Base-by-base conservation (phyloP, 2,113 vertebrate species). In the Otis tarda region DNA sequence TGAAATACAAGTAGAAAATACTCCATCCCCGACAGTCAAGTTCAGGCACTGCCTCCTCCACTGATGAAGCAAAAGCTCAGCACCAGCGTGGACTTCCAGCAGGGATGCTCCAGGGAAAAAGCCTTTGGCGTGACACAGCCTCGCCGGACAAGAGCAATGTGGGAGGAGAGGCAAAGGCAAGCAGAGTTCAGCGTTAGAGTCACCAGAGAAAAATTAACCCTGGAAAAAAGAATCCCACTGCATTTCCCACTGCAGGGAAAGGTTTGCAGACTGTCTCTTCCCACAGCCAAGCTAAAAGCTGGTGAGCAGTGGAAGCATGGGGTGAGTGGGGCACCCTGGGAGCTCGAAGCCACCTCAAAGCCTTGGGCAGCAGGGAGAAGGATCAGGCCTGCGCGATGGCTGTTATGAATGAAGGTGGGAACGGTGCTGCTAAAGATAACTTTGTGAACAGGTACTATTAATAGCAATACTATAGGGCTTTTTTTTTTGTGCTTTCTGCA, bases 351-450 rank as follows among this genome's bases (percentile, higher is more conserved):
- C 70, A 52, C 90, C 80, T 67, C 63, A n/a, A 31, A 91, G 56
- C 61, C 82, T 47, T 20, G 52, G 47, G 80, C 59, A 61, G 57
- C 78, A 64, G 49, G 45, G 53, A 2, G 23, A 60, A 71, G 94
- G 91, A 86, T 76, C 39, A 68, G 87, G 71, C 64, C 90, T 0
- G 0, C 83, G 69, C 13, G 1, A 6, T 4, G 41, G 52, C 69
- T 82, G 47, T 79, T 88, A 59, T 83, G 93, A 95, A 93, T 90
- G 93, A 89, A 95, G 90, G 91, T 87, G 93, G 69, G 85, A 97
- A 91, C 19, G 3, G 23, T 9, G 43, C 45, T 82, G 90, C 83
- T 88, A 61, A 96, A 97, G 90, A 95, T 84, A 95, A 95, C 81
- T 93, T 61, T 14, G 45, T 12, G 91, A 90, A 76, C 90, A 93